A percentile compares a stretch with the other conserved stretches of the same genome.
Evolutionary conservation across 2,113 vertebrate species (phyloP).

Genomic region (Dunckerocampus dactyliophorus): DNA sequence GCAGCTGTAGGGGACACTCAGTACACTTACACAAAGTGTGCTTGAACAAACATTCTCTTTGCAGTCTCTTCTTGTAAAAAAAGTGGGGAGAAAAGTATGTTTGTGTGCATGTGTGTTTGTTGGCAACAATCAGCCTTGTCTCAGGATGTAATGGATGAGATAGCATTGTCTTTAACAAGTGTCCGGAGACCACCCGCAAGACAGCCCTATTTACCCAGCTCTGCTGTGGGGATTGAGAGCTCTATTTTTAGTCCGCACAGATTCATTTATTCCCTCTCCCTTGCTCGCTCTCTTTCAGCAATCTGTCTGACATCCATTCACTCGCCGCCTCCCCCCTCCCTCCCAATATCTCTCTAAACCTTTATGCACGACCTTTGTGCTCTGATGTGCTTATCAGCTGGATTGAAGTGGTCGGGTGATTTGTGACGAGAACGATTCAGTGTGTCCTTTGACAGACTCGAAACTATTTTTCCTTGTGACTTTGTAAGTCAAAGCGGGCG

Average conservation of each 20-base stretch:
- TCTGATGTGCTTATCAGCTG: conserved; percentile 25
- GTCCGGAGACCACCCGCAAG: conserved; percentile 56
- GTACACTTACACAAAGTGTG: neutral
- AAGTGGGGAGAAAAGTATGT: neutral
- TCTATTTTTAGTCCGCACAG: conserved; percentile 60
- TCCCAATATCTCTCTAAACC: conserved; percentile 15
- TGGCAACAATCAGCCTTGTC: conserved; percentile 27
- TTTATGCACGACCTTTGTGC: conserved; percentile 14
- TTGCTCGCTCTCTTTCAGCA: conserved; percentile 33
- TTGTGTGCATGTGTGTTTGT: conserved; percentile 10
- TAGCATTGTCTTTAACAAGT: conserved; percentile 56
- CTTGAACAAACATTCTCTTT: conserved; percentile 1
- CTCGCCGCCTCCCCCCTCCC: conserved; percentile 5
- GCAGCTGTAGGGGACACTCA: neutral
- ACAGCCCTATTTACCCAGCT: conserved; percentile 57
- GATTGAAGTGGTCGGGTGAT: conserved; percentile 7
- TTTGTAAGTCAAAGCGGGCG: conserved; percentile 1
- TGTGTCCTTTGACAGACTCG: conserved; percentile 29
- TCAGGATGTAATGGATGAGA: conserved; percentile 48
- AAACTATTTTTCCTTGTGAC: conserved; percentile 10
- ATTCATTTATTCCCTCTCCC: conserved; percentile 53
- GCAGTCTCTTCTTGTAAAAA: conserved; percentile 17
- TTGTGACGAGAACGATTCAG: conserved; percentile 7
- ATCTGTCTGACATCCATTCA: conserved; percentile 40
- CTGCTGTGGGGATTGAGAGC: conserved; percentile 34